A percentile compares a stretch with the other conserved stretches of the same genome.
Conservation (phyloP, 2,888 invertebrate genomes). For the Suillia variegata region DNA sequence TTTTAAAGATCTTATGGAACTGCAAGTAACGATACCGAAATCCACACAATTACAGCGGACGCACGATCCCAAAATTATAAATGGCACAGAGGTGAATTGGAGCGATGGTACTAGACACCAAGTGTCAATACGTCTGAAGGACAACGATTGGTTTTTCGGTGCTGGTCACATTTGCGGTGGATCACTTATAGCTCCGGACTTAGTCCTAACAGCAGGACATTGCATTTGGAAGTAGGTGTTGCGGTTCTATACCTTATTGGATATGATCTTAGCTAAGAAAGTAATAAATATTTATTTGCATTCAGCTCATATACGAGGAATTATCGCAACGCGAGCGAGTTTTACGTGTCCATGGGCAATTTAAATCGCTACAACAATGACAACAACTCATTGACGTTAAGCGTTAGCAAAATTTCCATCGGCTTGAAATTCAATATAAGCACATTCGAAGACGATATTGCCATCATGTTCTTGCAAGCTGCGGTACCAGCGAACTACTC, state of each 20-base stretch:
- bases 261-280: background rate
- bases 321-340: constrained; percentile 30
- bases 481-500: constrained; percentile 28
- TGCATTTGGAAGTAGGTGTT: constrained; percentile 38
- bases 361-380: constrained; percentile 29
- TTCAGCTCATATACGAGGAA: constrained; percentile 22
- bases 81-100: constrained; percentile 30
- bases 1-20: too few relatives aligned
- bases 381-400: constrained; percentile 26
- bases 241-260: background rate
- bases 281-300: constrained; percentile 11
- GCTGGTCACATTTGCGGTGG: constrained; percentile 45
- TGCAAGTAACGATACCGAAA: too few relatives aligned
- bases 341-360: constrained; percentile 37
- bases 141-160: constrained; percentile 32
- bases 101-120: constrained; percentile 35
- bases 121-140: constrained; percentile 37
- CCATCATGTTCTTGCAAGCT: constrained; percentile 34
- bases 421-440: constrained; percentile 25
- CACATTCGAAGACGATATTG: constrained; percentile 36
- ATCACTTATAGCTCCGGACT: constrained; percentile 35
- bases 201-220: constrained; percentile 39
- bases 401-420: constrained; percentile 28
- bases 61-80: constrained; percentile 33
- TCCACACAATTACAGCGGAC: too few relatives aligned